Percentiles rank a stretch among this genome's conserved stretches.
Evolutionary conservation across 2,113 vertebrate genomes (phyloP).

Genomic region (Pyrgilauda ruficollis): DNA sequence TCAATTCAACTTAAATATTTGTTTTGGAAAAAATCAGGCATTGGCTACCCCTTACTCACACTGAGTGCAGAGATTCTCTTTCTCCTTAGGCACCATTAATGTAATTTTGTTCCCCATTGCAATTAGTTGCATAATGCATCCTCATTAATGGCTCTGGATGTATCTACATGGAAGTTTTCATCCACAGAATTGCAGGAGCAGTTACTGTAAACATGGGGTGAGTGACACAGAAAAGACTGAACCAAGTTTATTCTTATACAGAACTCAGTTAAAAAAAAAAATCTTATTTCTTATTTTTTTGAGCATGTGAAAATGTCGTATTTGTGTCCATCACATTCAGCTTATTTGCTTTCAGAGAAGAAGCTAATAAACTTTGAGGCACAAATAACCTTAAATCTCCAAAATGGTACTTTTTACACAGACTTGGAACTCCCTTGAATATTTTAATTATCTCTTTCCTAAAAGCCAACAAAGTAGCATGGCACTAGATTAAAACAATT

Average conservation of each 20-base stretch:
- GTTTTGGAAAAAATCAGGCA: neutral
- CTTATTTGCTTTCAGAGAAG: neutral
- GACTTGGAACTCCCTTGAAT: neutral
- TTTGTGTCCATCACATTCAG: neutral
- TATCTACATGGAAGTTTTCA: neutral
- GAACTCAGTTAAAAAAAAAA: neutral
- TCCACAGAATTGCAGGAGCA: neutral
- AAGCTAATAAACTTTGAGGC: neutral
- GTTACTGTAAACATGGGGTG: neutral
- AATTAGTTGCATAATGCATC: neutral
- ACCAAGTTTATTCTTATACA: neutral
- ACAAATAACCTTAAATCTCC: slow-evolving; percentile 10
- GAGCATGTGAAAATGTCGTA: neutral
- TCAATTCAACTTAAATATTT: neutral
- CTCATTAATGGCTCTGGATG: neutral
- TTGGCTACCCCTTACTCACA: neutral
- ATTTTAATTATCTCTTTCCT: slow-evolving; percentile 12
- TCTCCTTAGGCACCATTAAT: neutral
- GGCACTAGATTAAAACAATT: neutral
- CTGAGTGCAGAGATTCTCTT: neutral
- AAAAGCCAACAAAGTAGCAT: neutral
- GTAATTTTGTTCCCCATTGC: neutral
- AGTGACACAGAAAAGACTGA: neutral
- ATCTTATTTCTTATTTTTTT: neutral
- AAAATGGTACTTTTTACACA: neutral